Conservation (phyloP, 2,113 vertebrate species). For the Abramis brama region DNA sequence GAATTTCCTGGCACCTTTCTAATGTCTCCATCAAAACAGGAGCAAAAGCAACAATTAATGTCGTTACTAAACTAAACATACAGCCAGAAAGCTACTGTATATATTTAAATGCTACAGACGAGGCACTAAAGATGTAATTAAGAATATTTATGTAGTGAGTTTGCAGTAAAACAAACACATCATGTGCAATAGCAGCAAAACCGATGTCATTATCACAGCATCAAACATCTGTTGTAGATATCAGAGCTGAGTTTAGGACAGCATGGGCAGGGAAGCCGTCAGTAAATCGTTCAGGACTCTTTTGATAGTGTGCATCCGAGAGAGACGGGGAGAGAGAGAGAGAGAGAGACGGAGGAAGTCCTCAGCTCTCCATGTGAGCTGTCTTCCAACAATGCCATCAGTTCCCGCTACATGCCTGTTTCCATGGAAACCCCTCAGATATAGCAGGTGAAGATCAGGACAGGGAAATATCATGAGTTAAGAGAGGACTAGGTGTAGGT, state of each 20-base stretch:
- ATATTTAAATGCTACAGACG: background rate
- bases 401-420: conserved; percentile 65
- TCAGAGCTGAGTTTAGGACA: background rate
- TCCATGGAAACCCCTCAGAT: conserved; percentile 73
- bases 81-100: background rate
- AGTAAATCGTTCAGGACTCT: conserved; percentile 12
- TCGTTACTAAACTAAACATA: background rate
- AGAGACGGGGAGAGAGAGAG: conserved; percentile 26
- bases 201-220: background rate
- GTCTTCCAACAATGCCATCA: conserved; percentile 60
- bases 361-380: conserved; percentile 49
- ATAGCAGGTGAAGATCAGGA: conserved; percentile 57
- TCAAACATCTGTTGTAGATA: conserved; percentile 2
- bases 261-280: background rate
- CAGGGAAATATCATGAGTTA: conserved; percentile 48
- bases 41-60: background rate
- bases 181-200: background rate
- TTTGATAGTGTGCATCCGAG: background rate
- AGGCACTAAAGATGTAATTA: background rate
- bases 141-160: background rate
- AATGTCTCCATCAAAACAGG: background rate
- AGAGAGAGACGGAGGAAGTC: conserved; percentile 52
- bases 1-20: too few relatives aligned
- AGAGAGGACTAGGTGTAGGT: background rate
- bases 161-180: background rate